These are phyloP conservation scores for Stichopus chloronotus DNA, from an alignment of 35 echinoderm and acorn worm genomes.

Conservation along the genomic window DNA sequence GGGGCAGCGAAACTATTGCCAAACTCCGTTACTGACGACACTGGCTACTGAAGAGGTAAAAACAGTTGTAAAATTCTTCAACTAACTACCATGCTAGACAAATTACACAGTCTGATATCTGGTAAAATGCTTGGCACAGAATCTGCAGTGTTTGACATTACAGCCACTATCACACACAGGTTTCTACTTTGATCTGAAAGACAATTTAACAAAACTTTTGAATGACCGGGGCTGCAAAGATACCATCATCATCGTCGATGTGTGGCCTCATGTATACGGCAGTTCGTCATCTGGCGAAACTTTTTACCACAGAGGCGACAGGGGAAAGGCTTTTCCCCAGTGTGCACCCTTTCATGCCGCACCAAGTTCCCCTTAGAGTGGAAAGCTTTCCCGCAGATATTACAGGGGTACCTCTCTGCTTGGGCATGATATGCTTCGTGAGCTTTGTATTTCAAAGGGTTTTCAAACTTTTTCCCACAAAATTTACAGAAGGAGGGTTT, in stretches of 20 bases:
- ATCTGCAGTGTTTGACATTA: no score
- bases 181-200: no score
- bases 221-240: no score
- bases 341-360: slow-evolving; percentile 47
- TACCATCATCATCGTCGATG: background rate
- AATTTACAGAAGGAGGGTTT: background rate
- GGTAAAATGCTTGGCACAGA: no score
- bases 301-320: slow-evolving; percentile 17
- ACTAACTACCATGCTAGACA: no score
- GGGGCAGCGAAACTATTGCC: no score
- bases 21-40: no score
- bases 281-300: background rate
- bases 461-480: slow-evolving; percentile 28
- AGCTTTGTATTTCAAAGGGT: slow-evolving; percentile 28
- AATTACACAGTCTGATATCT: no score
- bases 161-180: no score
- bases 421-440: slow-evolving; percentile 22
- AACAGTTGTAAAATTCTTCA: no score
- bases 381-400: slow-evolving; percentile 31
- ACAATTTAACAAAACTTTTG: no score
- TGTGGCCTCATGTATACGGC: background rate
- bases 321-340: slow-evolving; percentile 47
- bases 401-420: background rate
- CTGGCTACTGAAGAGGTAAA: no score
- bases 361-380: background rate